Conservation (phyloP, 2,888 invertebrate genomes). For the Lasioglossum morio region DNA sequence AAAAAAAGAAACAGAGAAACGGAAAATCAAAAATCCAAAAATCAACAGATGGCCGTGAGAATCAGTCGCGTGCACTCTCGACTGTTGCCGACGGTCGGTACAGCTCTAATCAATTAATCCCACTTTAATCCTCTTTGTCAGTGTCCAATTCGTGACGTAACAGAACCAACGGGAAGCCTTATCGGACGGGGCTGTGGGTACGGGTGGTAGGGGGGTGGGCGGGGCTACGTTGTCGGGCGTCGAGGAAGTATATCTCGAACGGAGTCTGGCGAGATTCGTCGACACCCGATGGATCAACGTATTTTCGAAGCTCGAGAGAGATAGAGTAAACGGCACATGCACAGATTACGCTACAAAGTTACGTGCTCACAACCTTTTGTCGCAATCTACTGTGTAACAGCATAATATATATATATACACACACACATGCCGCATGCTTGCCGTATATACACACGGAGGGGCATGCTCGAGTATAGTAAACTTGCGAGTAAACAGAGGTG, state of each 20-base stretch:
- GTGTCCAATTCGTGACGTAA: slow-evolving; percentile 20
- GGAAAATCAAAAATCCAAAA: slow-evolving; percentile 79
- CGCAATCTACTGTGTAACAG: slow-evolving; percentile 27
- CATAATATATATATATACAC: slow-evolving; percentile 26
- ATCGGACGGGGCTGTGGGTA: slow-evolving; percentile 1
- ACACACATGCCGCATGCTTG: slow-evolving; percentile 70
- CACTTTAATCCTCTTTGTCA: slow-evolving; percentile 4
- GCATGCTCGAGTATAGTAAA: slow-evolving; percentile 44
- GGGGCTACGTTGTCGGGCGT: neutral
- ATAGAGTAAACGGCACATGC: slow-evolving; percentile 6
- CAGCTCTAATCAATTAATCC: neutral
- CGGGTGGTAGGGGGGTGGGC: neutral
- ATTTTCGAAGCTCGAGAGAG: neutral
- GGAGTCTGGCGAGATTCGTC: neutral
- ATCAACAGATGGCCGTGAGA: slow-evolving; percentile 40
- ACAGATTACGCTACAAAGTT: slow-evolving; percentile 3
- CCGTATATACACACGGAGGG: slow-evolving; percentile 31
- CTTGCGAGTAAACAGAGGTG: slow-evolving; percentile 45
- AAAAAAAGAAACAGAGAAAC: slow-evolving; percentile 83
- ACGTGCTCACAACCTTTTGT: slow-evolving; percentile 42
- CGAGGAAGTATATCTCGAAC: neutral
- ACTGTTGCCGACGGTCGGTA: slow-evolving; percentile 9
- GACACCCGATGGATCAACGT: slow-evolving; percentile 7
- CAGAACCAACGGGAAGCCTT: slow-evolving; percentile 11
- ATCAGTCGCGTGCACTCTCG: slow-evolving; percentile 14